Evolutionary conservation across 2,113 vertebrate species (phyloP), one percentile per base, ranked within the genome.

Genomic region (Carlito syrichta): DNA sequence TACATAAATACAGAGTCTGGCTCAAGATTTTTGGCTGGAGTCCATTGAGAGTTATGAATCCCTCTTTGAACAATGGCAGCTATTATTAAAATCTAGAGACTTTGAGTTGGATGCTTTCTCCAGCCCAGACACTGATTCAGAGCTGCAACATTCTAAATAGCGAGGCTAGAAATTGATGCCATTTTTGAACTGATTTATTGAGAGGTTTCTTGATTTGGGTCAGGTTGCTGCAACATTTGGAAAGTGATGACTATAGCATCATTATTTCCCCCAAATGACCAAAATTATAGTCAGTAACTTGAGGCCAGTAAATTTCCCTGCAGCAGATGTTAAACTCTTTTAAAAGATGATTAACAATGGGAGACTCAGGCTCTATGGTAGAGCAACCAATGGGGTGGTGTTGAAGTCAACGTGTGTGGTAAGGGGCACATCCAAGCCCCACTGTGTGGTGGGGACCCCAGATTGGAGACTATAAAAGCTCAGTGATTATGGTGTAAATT

Each of bases 271-370:
- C 97, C 98, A 95, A 97, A 97, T 98, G 97, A 97, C 98, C 97
- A 98, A 96, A 97, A 98, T 98, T 98, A 98, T 96, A 97, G 97
- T 95, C 6, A 77, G 97, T 97, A 98, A 98, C 97, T 58, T 89
- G 97, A 98, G 97, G 97, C 97, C 95, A 96, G 98, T 98, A 98
- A 98, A 98, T 98, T 98, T 98, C 92, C 95, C 92, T 69, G 95
- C 84, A 98, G 94, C 98, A 98, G 97, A 98, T 98, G 98, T 98
- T 97, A 98, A 97, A 97, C 93, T 97, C 92, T 97, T 98, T 98
- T 97, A 97, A 97, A 96, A 96, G 86, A 97, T 97, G 96, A 98
- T 98, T 97, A 98, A 98, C 98, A 97, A 95, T 97, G 94, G 96
- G 96, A 97, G 97, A 89, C 82, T 71, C 17, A n/a, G 97, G 69